Evolutionary conservation across 2,888 invertebrate species (phyloP), one percentile per base, ranked within the genome.

Genomic region (Cyclophora albipunctata): DNA sequence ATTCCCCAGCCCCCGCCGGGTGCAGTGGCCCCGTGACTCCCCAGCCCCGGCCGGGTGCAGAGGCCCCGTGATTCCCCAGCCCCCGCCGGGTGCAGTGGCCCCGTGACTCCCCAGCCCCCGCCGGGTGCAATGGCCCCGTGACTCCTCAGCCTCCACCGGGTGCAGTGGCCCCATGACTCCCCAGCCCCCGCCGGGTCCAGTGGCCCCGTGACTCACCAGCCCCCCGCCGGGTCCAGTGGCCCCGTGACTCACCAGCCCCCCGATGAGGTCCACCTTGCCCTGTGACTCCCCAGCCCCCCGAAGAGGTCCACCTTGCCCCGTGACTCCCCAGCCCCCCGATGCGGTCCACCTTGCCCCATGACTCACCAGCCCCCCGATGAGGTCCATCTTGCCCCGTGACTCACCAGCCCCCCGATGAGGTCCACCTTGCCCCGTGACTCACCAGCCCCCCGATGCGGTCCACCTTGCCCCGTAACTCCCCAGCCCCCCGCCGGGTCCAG

Each of bases 391-490:
- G 73, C 93, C 97, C 80, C 92, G 81, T 20, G 20, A 53, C 94
- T 95, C 63, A 98, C 95, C 71, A 99, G 90, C 46, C 96, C 97
- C 7, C 98, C 98, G 64, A 99, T 91, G 66, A 96, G 94, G 80
- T 99, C 98, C 89, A 98, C 95, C 80, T 96, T 94, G 73, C 93
- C 97, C 80, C 92, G 81, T 20, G 20, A 53, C 94, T 95, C 63
- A 98, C 95, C 71, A 99, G 90, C 46, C 96, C 97, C 7, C 98
- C 98, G 64, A 99, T 91, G 66, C 96, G 94, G 80, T 99, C 98
- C 89, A 98, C 95, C 80, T 96, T 94, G 73, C 93, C 97, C 80
- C 92, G 81, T 20, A 2, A 53, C 94, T 95, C 63, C 98, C 95
- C 71, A 99, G 90, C 46, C 96, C 97, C 7, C 98, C 98, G 64